phyloP scores from a whole-genome alignment of 2,888 invertebrate species.

The Melieria crassipennis region DNA sequence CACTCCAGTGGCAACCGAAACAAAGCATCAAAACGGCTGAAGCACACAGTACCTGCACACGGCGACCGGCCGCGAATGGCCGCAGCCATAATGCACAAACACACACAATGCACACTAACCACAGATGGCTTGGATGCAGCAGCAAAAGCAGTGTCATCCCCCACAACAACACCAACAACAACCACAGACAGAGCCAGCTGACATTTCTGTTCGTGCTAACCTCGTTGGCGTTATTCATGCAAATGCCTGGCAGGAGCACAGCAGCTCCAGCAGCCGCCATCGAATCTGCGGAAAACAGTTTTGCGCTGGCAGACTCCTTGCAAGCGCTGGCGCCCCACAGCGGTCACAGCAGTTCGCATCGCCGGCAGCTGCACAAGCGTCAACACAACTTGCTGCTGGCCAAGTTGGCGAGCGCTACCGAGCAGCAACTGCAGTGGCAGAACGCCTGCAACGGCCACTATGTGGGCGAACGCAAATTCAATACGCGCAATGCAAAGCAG shows the following conservation, averaged over 20 bases:
- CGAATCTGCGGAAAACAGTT: no score
- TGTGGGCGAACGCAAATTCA: slow-evolving; percentile 35
- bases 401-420: no score
- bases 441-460: slow-evolving; percentile 58
- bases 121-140: slow-evolving; percentile 16
- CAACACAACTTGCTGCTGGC: slow-evolving; percentile 15
- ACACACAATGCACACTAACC: background rate
- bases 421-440: slow-evolving; percentile 51
- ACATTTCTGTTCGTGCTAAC: background rate
- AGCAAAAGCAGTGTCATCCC: background rate
- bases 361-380: slow-evolving; percentile 44
- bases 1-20: slow-evolving; percentile 42
- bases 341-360: no score
- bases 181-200: no score
- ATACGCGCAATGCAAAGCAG: background rate
- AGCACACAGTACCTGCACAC: background rate
- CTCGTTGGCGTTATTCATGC: slow-evolving; percentile 24
- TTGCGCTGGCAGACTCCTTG: no score
- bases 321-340: no score
- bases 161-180: background rate
- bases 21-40: slow-evolving; percentile 42
- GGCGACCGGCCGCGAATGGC: no score
- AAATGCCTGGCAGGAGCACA: slow-evolving; percentile 2
- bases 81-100: background rate
- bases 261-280: background rate